Percentiles rank a stretch among this genome's conserved stretches.
Evolutionary conservation across 2,797 vertebrate genomes (phyloP).

Genomic region (Zonotrichia albicollis): DNA sequence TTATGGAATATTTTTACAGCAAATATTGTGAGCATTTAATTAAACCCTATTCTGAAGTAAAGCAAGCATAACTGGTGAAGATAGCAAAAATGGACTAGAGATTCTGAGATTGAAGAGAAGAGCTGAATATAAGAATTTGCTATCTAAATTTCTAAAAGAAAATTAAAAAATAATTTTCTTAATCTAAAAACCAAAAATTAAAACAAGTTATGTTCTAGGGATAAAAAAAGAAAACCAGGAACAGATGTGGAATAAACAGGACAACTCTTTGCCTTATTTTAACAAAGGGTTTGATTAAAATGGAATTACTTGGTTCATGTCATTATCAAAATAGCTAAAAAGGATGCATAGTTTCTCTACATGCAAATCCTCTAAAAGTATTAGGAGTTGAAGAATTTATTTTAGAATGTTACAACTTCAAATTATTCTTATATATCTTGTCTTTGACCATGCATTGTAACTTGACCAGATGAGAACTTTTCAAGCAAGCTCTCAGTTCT

Average conservation of each 20-base stretch:
- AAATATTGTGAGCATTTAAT: slow-evolving; percentile 53
- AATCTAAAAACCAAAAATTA: background rate
- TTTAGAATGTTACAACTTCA: background rate
- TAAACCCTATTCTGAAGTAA: slow-evolving; percentile 22
- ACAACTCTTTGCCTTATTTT: background rate
- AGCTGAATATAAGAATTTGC: background rate
- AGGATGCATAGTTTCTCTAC: background rate
- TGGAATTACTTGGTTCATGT: background rate
- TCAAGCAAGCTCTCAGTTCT: background rate
- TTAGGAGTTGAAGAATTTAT: background rate
- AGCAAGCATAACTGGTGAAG: background rate
- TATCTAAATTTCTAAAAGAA: background rate
- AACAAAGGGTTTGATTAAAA: background rate
- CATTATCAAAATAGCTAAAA: background rate
- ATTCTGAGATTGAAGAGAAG: background rate
- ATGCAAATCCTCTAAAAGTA: background rate
- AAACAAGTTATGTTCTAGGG: background rate
- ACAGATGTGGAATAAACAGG: background rate
- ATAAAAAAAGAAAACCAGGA: background rate
- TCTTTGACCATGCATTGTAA: background rate
- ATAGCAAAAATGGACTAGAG: background rate
- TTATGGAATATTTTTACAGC: slow-evolving; percentile 48
- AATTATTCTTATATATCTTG: background rate
- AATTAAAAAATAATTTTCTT: background rate
- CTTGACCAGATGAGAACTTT: background rate